Evolutionary conservation across 2,888 invertebrate genomes (phyloP), one percentile per base, ranked within the genome.

Genomic region (Lepidonotus clava): DNA sequence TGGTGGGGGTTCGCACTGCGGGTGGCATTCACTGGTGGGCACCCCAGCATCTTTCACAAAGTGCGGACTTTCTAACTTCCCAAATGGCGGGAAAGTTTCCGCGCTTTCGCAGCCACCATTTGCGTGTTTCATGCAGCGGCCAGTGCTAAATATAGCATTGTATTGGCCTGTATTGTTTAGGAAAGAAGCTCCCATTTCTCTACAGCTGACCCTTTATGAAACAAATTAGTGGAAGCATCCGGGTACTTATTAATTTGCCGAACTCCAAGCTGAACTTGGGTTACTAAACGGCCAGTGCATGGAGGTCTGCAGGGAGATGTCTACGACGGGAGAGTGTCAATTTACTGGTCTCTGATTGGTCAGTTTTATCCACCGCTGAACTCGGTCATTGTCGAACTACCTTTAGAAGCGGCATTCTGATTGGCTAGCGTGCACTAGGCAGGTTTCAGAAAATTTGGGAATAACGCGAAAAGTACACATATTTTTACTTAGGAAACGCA

Each of bases 151-250:
- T 36, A 38, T 76, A 76, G 5, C 38, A 36, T n/a, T n/a, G n/a
- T n/a, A n/a, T n/a, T n/a, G n/a, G n/a, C n/a, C n/a, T n/a, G n/a
- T n/a, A n/a, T n/a, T n/a, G n/a, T n/a, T n/a, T n/a, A n/a, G n/a
- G n/a, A n/a, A n/a, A n/a, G n/a, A 6, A n/a, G 76, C 6, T 18
- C 41, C 32, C 18, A 32, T 21, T 51, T 34, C 21, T 18, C 56
- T 1, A 46, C 34, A 83, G 83, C 83, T 83, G 83, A 83, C 53
- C 83, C 53, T 83, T 83, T 83, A 83, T 83, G 38, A 83, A 83
- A 83, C 83, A 83, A 83, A 83, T 83, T 83, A 83, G 83, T 83
- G 56, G 56, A 34, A 34, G 56, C 83, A 83, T 83, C 83, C 83
- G 83, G 83, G 83, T 56, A 83, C 28, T 83, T 83, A 34, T 83